These are phyloP conservation scores for Todiramphus chloris DNA, from an alignment of 2,113 vertebrate genomes.

Conservation along the genomic window DNA sequence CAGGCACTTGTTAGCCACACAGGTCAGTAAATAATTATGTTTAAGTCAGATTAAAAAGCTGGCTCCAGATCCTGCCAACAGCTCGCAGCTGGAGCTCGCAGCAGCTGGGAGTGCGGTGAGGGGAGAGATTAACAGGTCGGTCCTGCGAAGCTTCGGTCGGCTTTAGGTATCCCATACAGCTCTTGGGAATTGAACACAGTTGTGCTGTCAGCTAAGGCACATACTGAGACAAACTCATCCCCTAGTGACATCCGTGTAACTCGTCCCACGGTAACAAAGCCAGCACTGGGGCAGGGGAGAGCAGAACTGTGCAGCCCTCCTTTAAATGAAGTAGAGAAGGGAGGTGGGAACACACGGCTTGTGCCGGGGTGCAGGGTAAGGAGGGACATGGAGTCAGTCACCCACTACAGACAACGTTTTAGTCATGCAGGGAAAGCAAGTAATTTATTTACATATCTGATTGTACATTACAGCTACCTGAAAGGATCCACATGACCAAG, in stretches of 20 bases:
- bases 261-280: neutral
- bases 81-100: neutral
- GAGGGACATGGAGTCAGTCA: neutral
- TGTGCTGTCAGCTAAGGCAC: neutral
- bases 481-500: conserved; percentile 3
- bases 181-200: neutral
- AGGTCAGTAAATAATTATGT: neutral
- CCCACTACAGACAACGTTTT: conserved; percentile 9
- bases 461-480: conserved; percentile 64
- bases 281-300: neutral
- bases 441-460: conserved; percentile 75
- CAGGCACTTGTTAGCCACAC: accelerated
- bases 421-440: conserved; percentile 70
- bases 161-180: neutral
- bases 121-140: neutral
- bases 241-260: neutral
- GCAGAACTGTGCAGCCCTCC: neutral
- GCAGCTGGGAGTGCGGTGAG: accelerated
- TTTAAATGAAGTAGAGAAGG: neutral
- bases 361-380: neutral
- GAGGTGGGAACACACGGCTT: accelerated
- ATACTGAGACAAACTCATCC: neutral
- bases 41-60: neutral
- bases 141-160: accelerated
- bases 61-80: neutral